Conservation (phyloP, 2,888 invertebrate genomes). For the Ferdinandea cuprea region DNA sequence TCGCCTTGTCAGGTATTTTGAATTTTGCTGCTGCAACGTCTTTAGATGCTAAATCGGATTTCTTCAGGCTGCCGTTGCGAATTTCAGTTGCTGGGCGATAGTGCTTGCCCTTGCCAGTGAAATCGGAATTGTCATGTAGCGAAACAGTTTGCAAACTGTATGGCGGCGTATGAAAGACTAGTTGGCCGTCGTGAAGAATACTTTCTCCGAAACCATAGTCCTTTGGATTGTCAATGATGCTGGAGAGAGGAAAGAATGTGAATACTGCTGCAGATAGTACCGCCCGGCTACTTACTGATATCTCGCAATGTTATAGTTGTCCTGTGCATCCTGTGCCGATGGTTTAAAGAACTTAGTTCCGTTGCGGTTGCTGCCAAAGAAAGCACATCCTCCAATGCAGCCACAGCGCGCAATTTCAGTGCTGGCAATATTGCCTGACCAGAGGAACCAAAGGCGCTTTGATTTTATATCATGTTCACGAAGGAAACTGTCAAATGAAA, state of each 20-base stretch:
- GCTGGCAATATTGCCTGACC: constrained; percentile 87
- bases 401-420: constrained; percentile 91
- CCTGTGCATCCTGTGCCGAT: constrained; percentile 89
- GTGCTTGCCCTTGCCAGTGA: constrained; percentile 81
- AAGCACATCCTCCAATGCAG: constrained; percentile 96
- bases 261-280: constrained; percentile 77
- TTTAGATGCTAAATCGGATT: constrained; percentile 78
- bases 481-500: constrained; percentile 84
- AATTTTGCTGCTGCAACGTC: constrained; percentile 78
- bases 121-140: constrained; percentile 86
- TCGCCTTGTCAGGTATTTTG: constrained; percentile 77
- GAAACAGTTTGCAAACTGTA: constrained; percentile 91
- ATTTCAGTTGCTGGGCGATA: constrained; percentile 80
- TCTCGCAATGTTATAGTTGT: constrained; percentile 91
- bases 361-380: constrained; percentile 96
- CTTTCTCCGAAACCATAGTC: constrained; percentile 98
- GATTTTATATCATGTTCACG: constrained; percentile 92
- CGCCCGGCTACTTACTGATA: constrained; percentile 83
- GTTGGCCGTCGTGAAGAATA: constrained; percentile 92
- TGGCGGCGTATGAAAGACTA: constrained; percentile 95
- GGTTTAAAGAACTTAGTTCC: constrained; percentile 95
- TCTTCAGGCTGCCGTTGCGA: constrained; percentile 80
- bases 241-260: constrained; percentile 78
- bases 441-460: constrained; percentile 96
- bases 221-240: constrained; percentile 89